Evolutionary conservation across 2,888 invertebrate genomes (phyloP), one percentile per base, ranked within the genome.

Genomic region (Coremacera marginata): DNA sequence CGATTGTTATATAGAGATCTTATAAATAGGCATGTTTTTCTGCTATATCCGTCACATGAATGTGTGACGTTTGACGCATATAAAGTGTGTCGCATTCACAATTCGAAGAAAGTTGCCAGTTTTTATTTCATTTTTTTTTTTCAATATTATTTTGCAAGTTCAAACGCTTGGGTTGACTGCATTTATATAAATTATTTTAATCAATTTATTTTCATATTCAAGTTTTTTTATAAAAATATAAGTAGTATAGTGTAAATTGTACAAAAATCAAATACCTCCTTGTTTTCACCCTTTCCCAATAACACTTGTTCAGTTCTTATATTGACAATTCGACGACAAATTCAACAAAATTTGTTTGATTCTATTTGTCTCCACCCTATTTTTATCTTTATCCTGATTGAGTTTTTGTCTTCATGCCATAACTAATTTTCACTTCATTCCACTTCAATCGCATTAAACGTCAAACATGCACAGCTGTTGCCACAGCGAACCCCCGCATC

Each of bases 381-480:
- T 34, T n/a, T 34, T 44, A 9, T 14, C 16, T 34, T 2, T 44
- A n/a, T 70, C 1, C 34, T 57, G 22, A 70, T 52, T 70, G 34
- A 55, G 19, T 22, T 27, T n/a, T 51, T 49, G 27, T 51, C 31
- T 62, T 51, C 49, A 52, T 19, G n/a, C 34, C 51, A 51, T 63
- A 73, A 73, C 31, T 65, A 67, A 55, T 67, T 65, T 67, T 22
- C 34, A n/a, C 74, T 25, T 14, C 22, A 67, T 55, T 74, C 67
- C 49, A 52, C 52, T 74, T 49, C 27, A 74, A 74, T 73, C 73
- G 51, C 73, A 73, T 74, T 74, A 49, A 63, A 25, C 25, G 37
- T 65, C 63, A 65, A 65, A 25, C 55, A 25, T 37, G 22, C 65
- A 55, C 74, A 74, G 74, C 74, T 74, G 74, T 52, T 74, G 9